These are phyloP conservation scores for Sphenopsis melanotis DNA, from an alignment of 2,797 vertebrate genomes.

Conservation along the genomic window DNA sequence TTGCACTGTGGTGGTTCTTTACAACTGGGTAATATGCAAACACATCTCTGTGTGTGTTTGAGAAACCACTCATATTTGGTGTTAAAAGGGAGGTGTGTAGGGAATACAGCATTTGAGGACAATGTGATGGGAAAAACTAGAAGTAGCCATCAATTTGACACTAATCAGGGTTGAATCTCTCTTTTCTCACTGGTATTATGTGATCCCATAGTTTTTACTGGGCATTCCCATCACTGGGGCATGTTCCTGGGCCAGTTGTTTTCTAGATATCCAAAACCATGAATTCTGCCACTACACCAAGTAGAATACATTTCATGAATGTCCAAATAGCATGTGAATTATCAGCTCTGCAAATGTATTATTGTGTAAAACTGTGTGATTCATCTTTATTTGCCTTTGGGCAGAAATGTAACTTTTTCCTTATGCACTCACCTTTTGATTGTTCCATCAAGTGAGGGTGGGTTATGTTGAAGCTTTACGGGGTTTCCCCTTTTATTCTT, in stretches of 20 bases:
- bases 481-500: slow-evolving; percentile 42
- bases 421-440: slow-evolving; percentile 43
- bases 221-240: not conserved
- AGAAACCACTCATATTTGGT: not conserved
- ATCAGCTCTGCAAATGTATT: slow-evolving; percentile 26
- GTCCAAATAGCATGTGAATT: slow-evolving; percentile 52
- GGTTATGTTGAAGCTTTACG: slow-evolving; percentile 33
- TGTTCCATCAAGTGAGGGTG: slow-evolving; percentile 41
- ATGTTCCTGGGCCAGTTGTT: slow-evolving; percentile 17
- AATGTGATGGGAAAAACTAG: not conserved
- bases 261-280: not conserved
- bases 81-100: not conserved
- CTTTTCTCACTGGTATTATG: not conserved
- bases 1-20: slow-evolving; percentile 29
- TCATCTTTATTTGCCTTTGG: slow-evolving; percentile 48
- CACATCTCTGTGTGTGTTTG: not conserved
- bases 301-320: slow-evolving; percentile 22
- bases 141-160: not conserved
- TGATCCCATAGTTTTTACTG: slow-evolving; percentile 1
- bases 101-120: not conserved
- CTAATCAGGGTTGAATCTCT: not conserved
- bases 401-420: not conserved
- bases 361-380: slow-evolving; percentile 17
- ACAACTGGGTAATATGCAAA: not conserved
- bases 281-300: not conserved